Percentiles rank a stretch among this genome's conserved stretches.
phyloP scores from a whole-genome alignment of 1,140 invertebrate genomes.

The Neoseiulus cucumeris region DNA sequence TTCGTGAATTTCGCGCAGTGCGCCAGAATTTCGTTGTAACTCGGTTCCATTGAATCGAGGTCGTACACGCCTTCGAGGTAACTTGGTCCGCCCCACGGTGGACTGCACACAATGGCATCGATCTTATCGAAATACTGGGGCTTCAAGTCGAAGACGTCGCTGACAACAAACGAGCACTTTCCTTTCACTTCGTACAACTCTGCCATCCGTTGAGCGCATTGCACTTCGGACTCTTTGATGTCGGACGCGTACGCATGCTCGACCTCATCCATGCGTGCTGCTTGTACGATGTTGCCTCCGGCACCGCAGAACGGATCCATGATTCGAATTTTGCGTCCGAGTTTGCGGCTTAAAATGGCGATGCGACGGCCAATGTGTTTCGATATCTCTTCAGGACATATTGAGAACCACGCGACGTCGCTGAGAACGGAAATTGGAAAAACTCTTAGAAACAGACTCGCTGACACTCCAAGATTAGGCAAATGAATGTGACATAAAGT shows the following conservation, averaged over 20 bases:
- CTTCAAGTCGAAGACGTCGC: background rate
- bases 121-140: background rate
- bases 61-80: background rate
- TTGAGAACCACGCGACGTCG: constrained; percentile 5
- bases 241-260: background rate
- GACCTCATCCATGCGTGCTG: background rate
- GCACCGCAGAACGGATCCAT: constrained; percentile 5
- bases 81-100: background rate
- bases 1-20: background rate
- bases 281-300: background rate
- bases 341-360: background rate
- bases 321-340: background rate
- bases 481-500: too few relatives aligned
- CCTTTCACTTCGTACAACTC: background rate
- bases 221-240: background rate
- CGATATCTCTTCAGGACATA: background rate
- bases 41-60: background rate
- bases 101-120: background rate
- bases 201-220: background rate
- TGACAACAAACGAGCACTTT: background rate
- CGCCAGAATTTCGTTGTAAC: background rate
- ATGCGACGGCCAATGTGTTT: background rate
- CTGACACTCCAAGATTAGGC: too few relatives aligned
- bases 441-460: too few relatives aligned
- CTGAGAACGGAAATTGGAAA: background rate